Conservation (phyloP, 2,888 invertebrate species). For the Eutolmus rufibarbis region DNA sequence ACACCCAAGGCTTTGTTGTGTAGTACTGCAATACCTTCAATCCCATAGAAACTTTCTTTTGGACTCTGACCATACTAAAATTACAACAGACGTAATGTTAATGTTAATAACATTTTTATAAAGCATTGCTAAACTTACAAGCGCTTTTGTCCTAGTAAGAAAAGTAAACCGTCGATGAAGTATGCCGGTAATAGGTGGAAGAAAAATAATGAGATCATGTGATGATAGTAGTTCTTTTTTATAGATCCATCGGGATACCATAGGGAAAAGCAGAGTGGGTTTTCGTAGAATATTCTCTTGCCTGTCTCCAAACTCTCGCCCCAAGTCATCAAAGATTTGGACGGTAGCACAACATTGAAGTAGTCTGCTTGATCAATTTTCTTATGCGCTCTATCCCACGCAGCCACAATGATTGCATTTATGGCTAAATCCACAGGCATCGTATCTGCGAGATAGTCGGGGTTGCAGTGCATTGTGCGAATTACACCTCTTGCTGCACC, state of each 20-base stretch:
- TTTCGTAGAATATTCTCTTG: conserved; percentile 67
- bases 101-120: neutral
- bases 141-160: conserved; percentile 74
- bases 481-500: conserved; percentile 85
- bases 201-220: conserved; percentile 72
- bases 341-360: conserved; percentile 78
- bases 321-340: conserved; percentile 84
- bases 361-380: conserved; percentile 56
- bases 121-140: conserved; percentile 70
- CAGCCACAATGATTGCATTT: conserved; percentile 79
- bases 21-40: conserved; percentile 76
- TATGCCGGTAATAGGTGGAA: conserved; percentile 81
- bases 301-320: conserved; percentile 78
- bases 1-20: conserved; percentile 81
- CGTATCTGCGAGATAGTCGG: conserved; percentile 69
- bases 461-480: conserved; percentile 79
- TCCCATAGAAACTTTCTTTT: conserved; percentile 68
- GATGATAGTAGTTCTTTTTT: conserved; percentile 72
- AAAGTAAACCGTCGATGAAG: conserved; percentile 73
- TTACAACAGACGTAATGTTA: neutral
- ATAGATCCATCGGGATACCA: conserved; percentile 82
- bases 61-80: conserved; percentile 68
- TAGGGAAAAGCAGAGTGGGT: conserved; percentile 78
- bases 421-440: conserved; percentile 83
- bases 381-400: conserved; percentile 69